A percentile compares a stretch with the other conserved stretches of the same genome.
These are phyloP conservation scores for Cephus pygmeus DNA, from an alignment of 2,888 invertebrate genomes.

Conservation along the genomic window DNA sequence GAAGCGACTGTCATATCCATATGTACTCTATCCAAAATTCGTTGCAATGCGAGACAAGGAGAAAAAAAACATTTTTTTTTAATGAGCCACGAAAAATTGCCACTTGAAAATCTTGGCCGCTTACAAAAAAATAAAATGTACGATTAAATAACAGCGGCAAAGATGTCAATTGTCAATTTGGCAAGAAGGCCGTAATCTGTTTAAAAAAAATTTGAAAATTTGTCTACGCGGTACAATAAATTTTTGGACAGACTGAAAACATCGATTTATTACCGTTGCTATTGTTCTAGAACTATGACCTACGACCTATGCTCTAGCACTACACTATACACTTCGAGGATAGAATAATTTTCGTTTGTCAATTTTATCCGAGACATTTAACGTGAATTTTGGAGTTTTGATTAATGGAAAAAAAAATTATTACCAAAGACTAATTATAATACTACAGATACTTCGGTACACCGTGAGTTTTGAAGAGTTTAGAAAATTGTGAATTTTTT, in stretches of 20 bases:
- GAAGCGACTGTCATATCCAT: not conserved
- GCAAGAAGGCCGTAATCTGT: too few relatives aligned
- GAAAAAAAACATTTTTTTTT: not conserved
- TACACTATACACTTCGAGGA: constrained; percentile 30
- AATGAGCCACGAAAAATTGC: constrained; percentile 19
- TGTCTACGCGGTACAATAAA: not conserved
- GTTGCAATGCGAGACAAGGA: not conserved
- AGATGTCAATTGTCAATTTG: constrained; percentile 15
- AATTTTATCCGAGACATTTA: not conserved
- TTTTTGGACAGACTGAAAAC: constrained; percentile 27
- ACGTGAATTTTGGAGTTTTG: too few relatives aligned
- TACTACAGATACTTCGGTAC: too few relatives aligned
- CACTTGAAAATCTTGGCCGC: constrained; percentile 34
- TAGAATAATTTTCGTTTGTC: constrained; percentile 21
- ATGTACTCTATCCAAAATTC: not conserved
- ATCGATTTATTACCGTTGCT: constrained; percentile 23
- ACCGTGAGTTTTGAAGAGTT: not conserved
- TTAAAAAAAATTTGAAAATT: not conserved
- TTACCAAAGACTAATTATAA: too few relatives aligned
- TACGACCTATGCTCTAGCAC: constrained; percentile 31
- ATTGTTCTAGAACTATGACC: constrained; percentile 23
- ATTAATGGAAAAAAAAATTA: too few relatives aligned
- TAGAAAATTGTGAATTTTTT: not conserved
- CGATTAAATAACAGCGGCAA: constrained; percentile 1
- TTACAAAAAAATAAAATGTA: constrained; percentile 52